A percentile compares a stretch with the other conserved stretches of the same genome.
These are phyloP conservation scores for Carollia perspicillata DNA, from an alignment of 2,113 vertebrate genomes.

Conservation along the genomic window DNA sequence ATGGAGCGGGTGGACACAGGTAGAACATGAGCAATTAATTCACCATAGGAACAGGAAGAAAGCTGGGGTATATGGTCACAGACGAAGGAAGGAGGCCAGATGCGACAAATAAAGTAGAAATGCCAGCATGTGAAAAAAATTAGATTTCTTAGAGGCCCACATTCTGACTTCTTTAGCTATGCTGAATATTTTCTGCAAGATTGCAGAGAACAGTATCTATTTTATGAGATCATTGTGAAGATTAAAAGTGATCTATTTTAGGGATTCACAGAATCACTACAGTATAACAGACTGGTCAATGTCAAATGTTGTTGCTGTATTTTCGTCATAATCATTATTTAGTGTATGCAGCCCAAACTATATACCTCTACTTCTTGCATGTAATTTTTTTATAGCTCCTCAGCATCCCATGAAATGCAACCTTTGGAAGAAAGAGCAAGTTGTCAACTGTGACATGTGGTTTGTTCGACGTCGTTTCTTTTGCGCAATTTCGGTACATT, in stretches of 20 bases:
- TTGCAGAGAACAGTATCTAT: neutral
- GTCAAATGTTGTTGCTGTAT: neutral
- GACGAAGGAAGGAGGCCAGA: neutral
- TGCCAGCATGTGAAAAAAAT: neutral
- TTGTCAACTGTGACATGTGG: conserved; percentile 1
- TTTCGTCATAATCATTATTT: neutral
- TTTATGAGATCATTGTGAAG: neutral
- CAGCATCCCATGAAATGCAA: conserved; percentile 31
- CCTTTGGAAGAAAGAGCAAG: neutral
- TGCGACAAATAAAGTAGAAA: neutral
- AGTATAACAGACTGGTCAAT: neutral
- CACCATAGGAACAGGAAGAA: neutral
- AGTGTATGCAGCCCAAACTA: neutral
- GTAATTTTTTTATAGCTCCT: conserved; percentile 38
- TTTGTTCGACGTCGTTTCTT: conserved; percentile 44
- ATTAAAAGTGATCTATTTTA: conserved; percentile 1
- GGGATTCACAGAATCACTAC: neutral
- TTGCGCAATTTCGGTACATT: conserved; percentile 34
- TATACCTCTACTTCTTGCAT: neutral
- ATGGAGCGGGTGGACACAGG: neutral
- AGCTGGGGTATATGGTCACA: neutral
- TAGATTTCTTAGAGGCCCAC: neutral
- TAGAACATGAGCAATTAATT: neutral
- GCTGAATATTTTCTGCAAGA: neutral
- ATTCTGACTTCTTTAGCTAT: neutral